These are phyloP conservation scores for Tragelaphus strepsiceros DNA, from an alignment of 2,113 vertebrate species.

Conservation along the genomic window DNA sequence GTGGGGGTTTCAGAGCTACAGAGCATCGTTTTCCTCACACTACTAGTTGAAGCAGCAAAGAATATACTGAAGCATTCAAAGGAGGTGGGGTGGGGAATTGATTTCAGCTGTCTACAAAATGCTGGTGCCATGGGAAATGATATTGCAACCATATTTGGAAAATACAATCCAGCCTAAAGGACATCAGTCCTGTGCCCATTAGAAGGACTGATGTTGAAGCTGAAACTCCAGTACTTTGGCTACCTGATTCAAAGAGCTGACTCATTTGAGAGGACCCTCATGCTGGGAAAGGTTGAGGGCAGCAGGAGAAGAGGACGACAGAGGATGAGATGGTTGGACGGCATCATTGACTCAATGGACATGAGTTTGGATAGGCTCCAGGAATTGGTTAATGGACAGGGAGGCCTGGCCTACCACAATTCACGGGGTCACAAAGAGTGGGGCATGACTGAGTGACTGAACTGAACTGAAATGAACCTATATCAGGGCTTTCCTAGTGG, in stretches of 20 bases:
- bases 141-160: background rate
- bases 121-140: background rate
- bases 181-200: background rate
- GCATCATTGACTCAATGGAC: background rate
- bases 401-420: background rate
- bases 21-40: background rate
- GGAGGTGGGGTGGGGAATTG: background rate
- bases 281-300: background rate
- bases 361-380: background rate
- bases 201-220: background rate
- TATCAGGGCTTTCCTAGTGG: background rate
- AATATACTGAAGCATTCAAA: background rate
- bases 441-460: background rate
- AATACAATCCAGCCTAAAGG: background rate
- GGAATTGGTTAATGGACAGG: background rate
- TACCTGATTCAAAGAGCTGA: background rate
- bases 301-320: background rate
- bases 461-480: background rate
- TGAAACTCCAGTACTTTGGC: background rate
- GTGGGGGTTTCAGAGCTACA: background rate
- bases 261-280: background rate
- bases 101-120: background rate
- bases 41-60: background rate
- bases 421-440: background rate
- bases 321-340: background rate